Conservation (phyloP, 1,140 invertebrate genomes). For the Phocides pigmalion region DNA sequence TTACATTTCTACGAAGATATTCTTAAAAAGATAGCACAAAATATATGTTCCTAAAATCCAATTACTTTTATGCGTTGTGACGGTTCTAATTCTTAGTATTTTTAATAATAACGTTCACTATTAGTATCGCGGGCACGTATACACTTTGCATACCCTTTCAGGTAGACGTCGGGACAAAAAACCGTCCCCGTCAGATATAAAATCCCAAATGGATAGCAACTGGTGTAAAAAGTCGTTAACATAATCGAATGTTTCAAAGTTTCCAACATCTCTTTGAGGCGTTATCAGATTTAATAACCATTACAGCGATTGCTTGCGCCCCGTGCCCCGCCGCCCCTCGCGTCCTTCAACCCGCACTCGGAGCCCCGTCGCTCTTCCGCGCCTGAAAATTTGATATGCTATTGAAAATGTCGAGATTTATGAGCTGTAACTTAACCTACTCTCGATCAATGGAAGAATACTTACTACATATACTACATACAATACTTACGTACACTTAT, state of each 20-base stretch:
- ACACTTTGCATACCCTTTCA: background rate
- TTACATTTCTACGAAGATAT: too few relatives aligned
- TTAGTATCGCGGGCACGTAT: too few relatives aligned
- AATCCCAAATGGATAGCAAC: constrained; percentile 16
- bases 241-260: constrained; percentile 25
- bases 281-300: constrained; percentile 45
- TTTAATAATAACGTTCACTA: too few relatives aligned
- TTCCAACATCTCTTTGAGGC: constrained; percentile 21
- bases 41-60: too few relatives aligned
- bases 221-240: constrained; percentile 18
- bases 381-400: background rate
- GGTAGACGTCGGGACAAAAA: constrained; percentile 9
- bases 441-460: background rate
- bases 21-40: too few relatives aligned
- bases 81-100: too few relatives aligned
- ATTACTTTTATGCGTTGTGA: background rate
- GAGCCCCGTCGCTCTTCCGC: background rate
- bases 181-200: constrained; percentile 19
- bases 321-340: background rate
- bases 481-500: too few relatives aligned
- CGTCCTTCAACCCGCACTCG: background rate
- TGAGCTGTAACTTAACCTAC: background rate
- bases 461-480: too few relatives aligned
- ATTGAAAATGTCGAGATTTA: background rate
- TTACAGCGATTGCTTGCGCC: constrained; percentile 29